Evolutionary conservation across 2,113 vertebrate species (phyloP).

Genomic region (Synchiropus splendidus): DNA sequence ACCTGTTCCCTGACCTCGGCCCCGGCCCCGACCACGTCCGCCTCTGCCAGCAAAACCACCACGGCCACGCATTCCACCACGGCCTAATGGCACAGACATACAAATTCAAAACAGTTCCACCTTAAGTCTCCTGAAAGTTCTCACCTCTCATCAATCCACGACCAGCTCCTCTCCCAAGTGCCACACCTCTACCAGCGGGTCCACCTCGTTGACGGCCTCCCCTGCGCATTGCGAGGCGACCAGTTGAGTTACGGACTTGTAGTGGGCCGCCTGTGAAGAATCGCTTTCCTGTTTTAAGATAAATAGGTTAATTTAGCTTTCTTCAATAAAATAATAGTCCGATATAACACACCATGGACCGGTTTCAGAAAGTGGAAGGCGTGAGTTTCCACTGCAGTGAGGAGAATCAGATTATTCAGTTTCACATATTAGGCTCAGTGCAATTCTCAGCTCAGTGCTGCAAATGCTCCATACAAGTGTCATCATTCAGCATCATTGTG

Average conservation of each 20-base stretch:
- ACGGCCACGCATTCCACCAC: conserved; percentile 78
- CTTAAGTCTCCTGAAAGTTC: not conserved
- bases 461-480: no score
- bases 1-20: conserved; percentile 73
- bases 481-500: no score
- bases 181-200: conserved; percentile 71
- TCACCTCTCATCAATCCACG: conserved; percentile 62
- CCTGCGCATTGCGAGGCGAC: conserved; percentile 78
- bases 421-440: no score
- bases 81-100: conserved; percentile 59
- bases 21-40: conserved; percentile 65
- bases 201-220: conserved; percentile 70
- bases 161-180: conserved; percentile 72
- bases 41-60: conserved; percentile 73
- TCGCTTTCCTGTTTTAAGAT: conserved; percentile 32
- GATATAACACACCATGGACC: no score
- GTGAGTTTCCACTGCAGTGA: no score
- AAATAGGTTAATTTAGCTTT: not conserved
- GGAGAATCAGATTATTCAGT: no score
- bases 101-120: not conserved
- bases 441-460: no score
- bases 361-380: no score
- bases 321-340: no score
- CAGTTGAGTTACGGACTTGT: conserved; percentile 75
- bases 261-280: conserved; percentile 63